Evolutionary conservation across 2,113 vertebrate species (phyloP), one percentile per base, ranked within the genome.

Genomic region (Paralichthys olivaceus): DNA sequence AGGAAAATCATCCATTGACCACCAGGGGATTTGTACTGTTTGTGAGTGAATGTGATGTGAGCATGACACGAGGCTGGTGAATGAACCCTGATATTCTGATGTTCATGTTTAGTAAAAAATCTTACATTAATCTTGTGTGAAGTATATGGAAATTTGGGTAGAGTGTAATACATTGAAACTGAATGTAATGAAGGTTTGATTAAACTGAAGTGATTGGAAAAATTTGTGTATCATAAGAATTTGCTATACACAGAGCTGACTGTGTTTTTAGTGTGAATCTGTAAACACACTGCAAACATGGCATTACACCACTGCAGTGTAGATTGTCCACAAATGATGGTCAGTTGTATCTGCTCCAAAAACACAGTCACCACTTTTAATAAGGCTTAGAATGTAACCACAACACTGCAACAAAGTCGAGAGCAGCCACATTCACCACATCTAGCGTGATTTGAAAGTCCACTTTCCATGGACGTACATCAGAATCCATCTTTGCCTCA

Each of bases 191-290:
- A 79, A 32, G 58, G 53, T 80, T 76, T 34, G 45, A 90, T 79
- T 86, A 89, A 86, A 89, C 4, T 69, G n/a, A 74, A 80, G 54
- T 79, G 15, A 77, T 69, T 13, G 11, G 43, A 72, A 77, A 26
- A 8, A 34, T 61, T 64, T 12, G 13, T 55, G 64, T 23, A 8
- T 2, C 20, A 5, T 34, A 4, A 22, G 23, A 17, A 49, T 51
- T 49, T 51, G 19, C 25, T 29, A 19, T 12, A 26, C 55, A 57
- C n/a, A 53, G 0, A 32, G 32, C 20, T 20, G 1, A 11, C 13
- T 45, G 1, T 49, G 45, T 6, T 49, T 37, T 19, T 49, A 49
- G 45, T 49, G 45, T 53, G 47, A 45, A 13, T 49, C 12, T 61
- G 20, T 22, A 23, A 60, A n/a, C n/a, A 60, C 29, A 34, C 20